Conservation (phyloP, 1,140 invertebrate genomes). For the Adelges cooleyi region DNA sequence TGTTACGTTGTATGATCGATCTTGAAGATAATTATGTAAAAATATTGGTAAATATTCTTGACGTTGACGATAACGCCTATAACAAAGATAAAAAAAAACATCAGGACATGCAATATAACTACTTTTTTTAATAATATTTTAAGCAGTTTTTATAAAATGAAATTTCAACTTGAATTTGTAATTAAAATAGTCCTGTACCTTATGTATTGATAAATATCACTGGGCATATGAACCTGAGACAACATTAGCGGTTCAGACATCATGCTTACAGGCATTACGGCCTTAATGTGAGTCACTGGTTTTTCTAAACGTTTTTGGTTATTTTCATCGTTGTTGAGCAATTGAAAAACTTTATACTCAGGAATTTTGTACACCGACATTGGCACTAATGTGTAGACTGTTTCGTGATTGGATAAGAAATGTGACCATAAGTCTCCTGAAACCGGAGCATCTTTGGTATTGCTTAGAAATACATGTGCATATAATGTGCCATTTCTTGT, state of each 20-base stretch:
- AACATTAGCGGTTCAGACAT: conserved; percentile 12
- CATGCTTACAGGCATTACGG: conserved; percentile 19
- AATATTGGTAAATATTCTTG: conserved; percentile 21
- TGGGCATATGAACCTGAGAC: conserved; percentile 20
- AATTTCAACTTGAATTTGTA: no score
- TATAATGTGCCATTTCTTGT: conserved; percentile 10
- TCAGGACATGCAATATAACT: not conserved
- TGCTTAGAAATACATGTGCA: conserved; percentile 13
- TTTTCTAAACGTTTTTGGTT: not conserved
- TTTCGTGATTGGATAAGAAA: conserved; percentile 4
- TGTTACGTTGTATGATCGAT: conserved; percentile 11
- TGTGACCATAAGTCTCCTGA: not conserved
- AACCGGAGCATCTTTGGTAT: not conserved
- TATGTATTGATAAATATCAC: conserved; percentile 14
- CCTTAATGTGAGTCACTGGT: conserved; percentile 13
- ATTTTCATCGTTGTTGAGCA: not conserved
- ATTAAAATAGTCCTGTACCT: no score
- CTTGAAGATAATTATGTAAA: conserved; percentile 6
- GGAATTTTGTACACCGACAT: conserved; percentile 17
- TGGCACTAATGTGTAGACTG: conserved; percentile 13
- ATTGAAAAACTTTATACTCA: conserved; percentile 21
- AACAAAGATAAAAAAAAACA: not conserved
- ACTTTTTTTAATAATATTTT: no score
- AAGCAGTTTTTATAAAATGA: no score
- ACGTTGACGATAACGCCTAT: not conserved